Evolutionary conservation across 2,888 invertebrate genomes (phyloP), one percentile per base, ranked within the genome.

Genomic region (Microdon myrmicae): DNA sequence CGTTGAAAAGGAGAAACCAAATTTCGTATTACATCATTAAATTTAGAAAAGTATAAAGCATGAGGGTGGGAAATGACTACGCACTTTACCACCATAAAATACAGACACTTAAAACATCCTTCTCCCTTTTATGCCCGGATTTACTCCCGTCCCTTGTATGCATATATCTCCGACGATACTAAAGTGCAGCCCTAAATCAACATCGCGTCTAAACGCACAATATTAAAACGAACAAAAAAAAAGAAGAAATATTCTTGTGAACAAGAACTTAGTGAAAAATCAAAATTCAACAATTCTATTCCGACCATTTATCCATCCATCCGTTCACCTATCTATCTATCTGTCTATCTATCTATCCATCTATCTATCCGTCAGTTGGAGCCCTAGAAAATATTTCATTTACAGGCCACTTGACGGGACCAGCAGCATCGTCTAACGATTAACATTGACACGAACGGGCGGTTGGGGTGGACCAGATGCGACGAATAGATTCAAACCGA

Each of bases 141-240:
- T n/a, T n/a, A n/a, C 17, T 17, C n/a, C 23, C 19, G 4, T 4
- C 5, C 22, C 35, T 10, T 6, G 7, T 17, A 3, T n/a, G 7
- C 14, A 9, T 26, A 7, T 17, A 16, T 37, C 13, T 10, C 12
- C 10, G 26, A 2, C 14, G 20, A 13, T 61, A 48, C 44, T 55
- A 55, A 55, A 61, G 45, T 64, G 51, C 51, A 51, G 58, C 58
- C 64, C 58, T 64, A 64, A 64, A 64, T 51, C 64, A 56, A 64
- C 58, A 58, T 29, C 43, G 41, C 25, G 37, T 44, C 39, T 34
- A 31, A 55, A 39, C 54, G 54, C 35, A 45, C 54, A 54, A 37
- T 8, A 29, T 23, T 12, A 49, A n/a, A 32, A 48, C 31, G 47
- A 45, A 56, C 20, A 41, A 17, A 34, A 19, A n/a, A n/a, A 51